These are phyloP conservation scores for Diachasmimorpha longicaudata DNA, from an alignment of 1,140 invertebrate genomes.

Conservation along the genomic window DNA sequence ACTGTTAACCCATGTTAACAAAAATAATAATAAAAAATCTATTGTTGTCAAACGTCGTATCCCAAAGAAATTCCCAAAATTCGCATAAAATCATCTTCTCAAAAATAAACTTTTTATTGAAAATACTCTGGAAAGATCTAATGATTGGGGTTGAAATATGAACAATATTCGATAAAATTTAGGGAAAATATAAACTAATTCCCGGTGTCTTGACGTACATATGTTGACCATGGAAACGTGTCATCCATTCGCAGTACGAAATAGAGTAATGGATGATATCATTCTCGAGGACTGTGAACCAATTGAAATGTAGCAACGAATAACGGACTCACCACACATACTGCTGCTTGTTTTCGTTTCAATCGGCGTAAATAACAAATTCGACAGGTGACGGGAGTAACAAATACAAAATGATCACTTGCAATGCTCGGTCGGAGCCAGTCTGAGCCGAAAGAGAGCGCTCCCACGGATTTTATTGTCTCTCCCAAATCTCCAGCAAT, in stretches of 20 bases:
- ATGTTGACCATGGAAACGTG: background rate
- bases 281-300: background rate
- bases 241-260: background rate
- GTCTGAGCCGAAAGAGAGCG: slow-evolving; percentile 34
- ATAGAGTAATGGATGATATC: background rate
- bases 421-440: slow-evolving; percentile 10
- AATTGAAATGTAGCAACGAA: background rate
- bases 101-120: background rate
- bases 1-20: too few relatives aligned
- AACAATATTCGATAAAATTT: background rate
- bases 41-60: too few relatives aligned
- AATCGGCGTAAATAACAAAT: background rate
- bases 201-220: background rate
- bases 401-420: background rate
- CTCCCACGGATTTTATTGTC: slow-evolving; percentile 23
- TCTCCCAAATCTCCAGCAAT: background rate
- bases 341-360: background rate
- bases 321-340: slow-evolving; percentile 22
- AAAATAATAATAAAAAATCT: too few relatives aligned
- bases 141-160: background rate
- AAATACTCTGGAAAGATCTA: background rate
- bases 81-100: too few relatives aligned
- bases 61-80: too few relatives aligned
- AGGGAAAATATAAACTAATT: background rate
- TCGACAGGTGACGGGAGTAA: background rate